Evolutionary conservation across 1,140 invertebrate species (phyloP).

Genomic region (Aphelenchoides fujianensis): DNA sequence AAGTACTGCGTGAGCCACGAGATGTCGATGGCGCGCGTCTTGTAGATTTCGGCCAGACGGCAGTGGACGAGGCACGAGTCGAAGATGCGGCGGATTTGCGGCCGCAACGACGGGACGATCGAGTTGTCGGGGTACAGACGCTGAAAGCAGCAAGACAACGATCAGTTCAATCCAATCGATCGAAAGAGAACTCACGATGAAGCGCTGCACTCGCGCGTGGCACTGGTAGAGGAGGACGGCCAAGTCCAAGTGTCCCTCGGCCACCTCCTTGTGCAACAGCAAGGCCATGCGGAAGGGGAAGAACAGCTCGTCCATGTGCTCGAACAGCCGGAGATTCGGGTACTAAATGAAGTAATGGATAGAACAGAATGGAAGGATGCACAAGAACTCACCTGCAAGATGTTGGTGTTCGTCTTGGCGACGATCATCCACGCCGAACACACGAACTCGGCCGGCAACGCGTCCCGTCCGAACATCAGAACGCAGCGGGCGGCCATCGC

Average conservation of each 20-base stretch:
- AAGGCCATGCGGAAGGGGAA: slow-evolving; percentile 45
- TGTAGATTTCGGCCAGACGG: slow-evolving; percentile 26
- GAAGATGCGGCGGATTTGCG: slow-evolving; percentile 27
- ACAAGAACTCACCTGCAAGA: background rate
- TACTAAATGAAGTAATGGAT: no score
- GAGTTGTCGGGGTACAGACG: slow-evolving; percentile 17
- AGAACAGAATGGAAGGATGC: no score
- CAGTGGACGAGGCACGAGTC: slow-evolving; percentile 30
- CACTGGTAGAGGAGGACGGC: slow-evolving; percentile 41
- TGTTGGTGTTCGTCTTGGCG: background rate
- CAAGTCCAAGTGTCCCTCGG: slow-evolving; percentile 39
- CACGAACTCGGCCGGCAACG: background rate
- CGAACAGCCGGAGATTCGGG: no score
- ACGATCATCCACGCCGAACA: background rate
- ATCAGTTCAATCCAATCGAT: slow-evolving; percentile 2
- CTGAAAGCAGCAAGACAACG: slow-evolving; percentile 20
- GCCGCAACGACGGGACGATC: background rate
- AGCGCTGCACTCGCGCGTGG: slow-evolving; percentile 37
- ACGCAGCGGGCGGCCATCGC: background rate
- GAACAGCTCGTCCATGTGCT: slow-evolving; percentile 30
- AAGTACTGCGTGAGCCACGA: slow-evolving; percentile 40
- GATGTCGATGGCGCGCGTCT: slow-evolving; percentile 33
- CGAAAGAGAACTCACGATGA: slow-evolving; percentile 22
- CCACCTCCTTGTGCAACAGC: slow-evolving; percentile 34
- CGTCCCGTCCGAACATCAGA: background rate